These are phyloP conservation scores for Theropithecus gelada DNA, from an alignment of 2,113 vertebrate genomes.

Conservation along the genomic window DNA sequence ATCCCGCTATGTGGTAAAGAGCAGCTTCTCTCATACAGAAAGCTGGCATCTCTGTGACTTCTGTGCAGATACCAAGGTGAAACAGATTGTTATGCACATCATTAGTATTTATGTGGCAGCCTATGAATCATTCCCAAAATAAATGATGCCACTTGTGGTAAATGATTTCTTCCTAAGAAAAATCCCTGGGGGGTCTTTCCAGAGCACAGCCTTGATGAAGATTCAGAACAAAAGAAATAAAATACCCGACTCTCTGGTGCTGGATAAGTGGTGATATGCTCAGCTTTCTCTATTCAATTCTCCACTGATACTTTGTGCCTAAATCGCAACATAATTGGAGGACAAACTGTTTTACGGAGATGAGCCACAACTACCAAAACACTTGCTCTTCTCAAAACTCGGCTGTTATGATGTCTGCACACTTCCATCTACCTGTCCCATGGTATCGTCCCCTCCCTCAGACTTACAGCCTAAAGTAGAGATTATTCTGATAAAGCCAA, in stretches of 20 bases:
- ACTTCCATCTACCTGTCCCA: neutral
- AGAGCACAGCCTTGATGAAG: constrained; percentile 14
- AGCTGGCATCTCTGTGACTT: neutral
- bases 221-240: constrained; percentile 43
- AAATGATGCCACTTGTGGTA: constrained; percentile 59
- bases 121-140: constrained; percentile 47
- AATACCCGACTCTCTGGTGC: neutral
- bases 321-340: neutral
- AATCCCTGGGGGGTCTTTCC: constrained; percentile 40
- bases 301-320: neutral
- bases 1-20: neutral
- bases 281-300: neutral
- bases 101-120: constrained; percentile 65
- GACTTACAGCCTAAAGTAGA: neutral
- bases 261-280: neutral
- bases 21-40: neutral
- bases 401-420: neutral
- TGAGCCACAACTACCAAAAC: neutral
- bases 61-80: constrained; percentile 18
- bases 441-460: neutral
- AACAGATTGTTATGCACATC: constrained; percentile 31
- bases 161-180: constrained; percentile 52
- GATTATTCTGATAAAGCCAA: neutral
- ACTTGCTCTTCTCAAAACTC: neutral
- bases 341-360: constrained; percentile 8